Base-by-base conservation (phyloP, 2,888 invertebrate genomes). In the Protonemura montana region DNA sequence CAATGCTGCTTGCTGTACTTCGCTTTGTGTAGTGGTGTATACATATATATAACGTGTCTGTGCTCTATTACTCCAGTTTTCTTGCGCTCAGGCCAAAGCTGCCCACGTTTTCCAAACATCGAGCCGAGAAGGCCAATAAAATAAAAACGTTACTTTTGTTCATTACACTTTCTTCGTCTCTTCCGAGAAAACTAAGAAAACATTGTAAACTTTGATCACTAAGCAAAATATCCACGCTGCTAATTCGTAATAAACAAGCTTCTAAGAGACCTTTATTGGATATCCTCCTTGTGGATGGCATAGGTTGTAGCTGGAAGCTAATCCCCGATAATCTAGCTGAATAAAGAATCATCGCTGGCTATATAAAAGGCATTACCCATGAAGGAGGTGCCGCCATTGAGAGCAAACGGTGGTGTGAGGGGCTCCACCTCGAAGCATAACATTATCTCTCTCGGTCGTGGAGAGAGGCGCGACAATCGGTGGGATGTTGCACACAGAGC, bases 201-300 rank as follows among this genome's bases (percentile, higher is more conserved):
- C 59, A 21, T 10, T 59, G 59, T 59, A 59, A 7, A 59, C 21
- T 59, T 59, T 59, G 59, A 59, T 59, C 59, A 13, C 59, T 59
- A 59, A 10, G 59, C 59, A 59, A 59, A 59, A 59, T 59, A 59
- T 59, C 21, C 59, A 16, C 59, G 21, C 59, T 16, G 21, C 59
- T 59, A 59, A 59, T 59, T 59, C 59, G 59, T 59, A 59, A 59
- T 59, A 59, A 59, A 59, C 59, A 59, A 59, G 59, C 59, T 59
- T 59, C 59, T 59, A 59, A 59, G 59, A 59, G 59, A 59, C 59
- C 59, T 59, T 59, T 59, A 59, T 59, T 59, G 59, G 16, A 59
- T 10, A 59, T 59, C 13, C 59, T 21, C 59, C 21, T 13, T 21
- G 3, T 59, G 59, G 3, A 13, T 59, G 59, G 59, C 6, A 3